Evolutionary conservation across 2,113 vertebrate species (phyloP), one percentile per base, ranked within the genome.

Genomic region (Silurus meridionalis): DNA sequence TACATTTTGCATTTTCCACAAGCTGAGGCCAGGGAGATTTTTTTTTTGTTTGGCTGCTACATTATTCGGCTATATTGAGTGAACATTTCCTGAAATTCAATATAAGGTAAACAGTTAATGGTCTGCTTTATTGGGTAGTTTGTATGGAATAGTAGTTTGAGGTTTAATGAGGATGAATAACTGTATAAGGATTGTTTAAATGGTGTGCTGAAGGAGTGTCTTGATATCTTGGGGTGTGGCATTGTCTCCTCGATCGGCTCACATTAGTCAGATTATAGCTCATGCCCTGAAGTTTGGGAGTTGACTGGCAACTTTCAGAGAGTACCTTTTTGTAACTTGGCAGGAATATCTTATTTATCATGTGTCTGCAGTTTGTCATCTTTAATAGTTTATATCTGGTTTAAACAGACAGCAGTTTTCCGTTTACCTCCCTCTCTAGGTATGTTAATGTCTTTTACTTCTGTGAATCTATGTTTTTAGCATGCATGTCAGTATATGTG

Each of bases 181-280:
- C 10, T 2, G 52, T 28, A 75, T 48, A 10, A 6, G 13, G n/a
- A 58, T 14, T 63, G 37, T 82, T 72, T 86, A 50, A 72, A 72
- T 72, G n/a, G 87, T 77, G 66, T 86, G 67, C 48, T 25, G 86
- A 82, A 75, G 66, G 75, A 79, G 67, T 82, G 75, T 86, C 48
- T 72, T 52, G 28, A 23, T 61, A 25, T 69, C 23, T 8, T 52
- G 19, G 55, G 74, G 28, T 46, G 74, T 86, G 72, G 84, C 50
- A 57, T 37, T 48, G 21, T 61, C 58, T 78, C 72, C 72, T 61
- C 37, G 19, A 2, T 46, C 25, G 28, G 28, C 61, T 55, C 19
- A 3, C 25, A 55, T 82, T 74, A 79, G 60, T 86, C 80, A 79
- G 8, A 72, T 55, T 80, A 11, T 5, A 58, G 28, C 57, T 28